A percentile compares a stretch with the other conserved stretches of the same genome.
These are phyloP conservation scores for Neoascia interrupta DNA, from an alignment of 2,888 invertebrate genomes.

Conservation along the genomic window DNA sequence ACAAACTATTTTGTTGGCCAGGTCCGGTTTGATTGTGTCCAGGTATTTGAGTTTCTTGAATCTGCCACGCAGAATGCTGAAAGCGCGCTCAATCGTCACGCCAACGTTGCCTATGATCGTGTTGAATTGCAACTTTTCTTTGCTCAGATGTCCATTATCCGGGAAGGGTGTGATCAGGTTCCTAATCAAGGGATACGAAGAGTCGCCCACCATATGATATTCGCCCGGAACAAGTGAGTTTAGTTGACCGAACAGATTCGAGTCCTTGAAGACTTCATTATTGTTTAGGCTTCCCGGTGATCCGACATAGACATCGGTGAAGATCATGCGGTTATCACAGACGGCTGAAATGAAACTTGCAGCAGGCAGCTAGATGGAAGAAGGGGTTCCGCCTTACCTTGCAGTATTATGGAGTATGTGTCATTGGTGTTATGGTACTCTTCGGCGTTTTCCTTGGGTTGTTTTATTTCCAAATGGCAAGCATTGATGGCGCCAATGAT, in stretches of 20 bases:
- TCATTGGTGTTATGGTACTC: background rate
- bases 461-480: conserved; percentile 25
- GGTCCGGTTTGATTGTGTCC: conserved; percentile 16
- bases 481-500: conserved; percentile 37
- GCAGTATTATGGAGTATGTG: conserved; percentile 17
- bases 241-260: conserved; percentile 17
- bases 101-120: background rate
- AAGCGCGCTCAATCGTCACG: background rate
- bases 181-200: conserved; percentile 24
- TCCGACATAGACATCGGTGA: conserved; percentile 41
- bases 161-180: conserved; percentile 33
- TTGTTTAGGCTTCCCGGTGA: conserved; percentile 20
- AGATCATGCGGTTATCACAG: conserved; percentile 42
- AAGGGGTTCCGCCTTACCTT: conserved; percentile 13
- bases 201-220: conserved; percentile 28
- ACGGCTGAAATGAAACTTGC: conserved; percentile 27
- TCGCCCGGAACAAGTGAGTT: conserved; percentile 19
- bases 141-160: background rate
- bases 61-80: conserved; percentile 2
- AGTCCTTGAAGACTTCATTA: background rate
- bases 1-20: conserved; percentile 42
- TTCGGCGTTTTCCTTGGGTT: conserved; percentile 4
- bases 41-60: conserved; percentile 25
- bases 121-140: conserved; percentile 19
- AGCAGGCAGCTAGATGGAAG: too few species aligned